phyloP scores from a whole-genome alignment of 2,888 invertebrate species.

The Seira sanloemensis region DNA sequence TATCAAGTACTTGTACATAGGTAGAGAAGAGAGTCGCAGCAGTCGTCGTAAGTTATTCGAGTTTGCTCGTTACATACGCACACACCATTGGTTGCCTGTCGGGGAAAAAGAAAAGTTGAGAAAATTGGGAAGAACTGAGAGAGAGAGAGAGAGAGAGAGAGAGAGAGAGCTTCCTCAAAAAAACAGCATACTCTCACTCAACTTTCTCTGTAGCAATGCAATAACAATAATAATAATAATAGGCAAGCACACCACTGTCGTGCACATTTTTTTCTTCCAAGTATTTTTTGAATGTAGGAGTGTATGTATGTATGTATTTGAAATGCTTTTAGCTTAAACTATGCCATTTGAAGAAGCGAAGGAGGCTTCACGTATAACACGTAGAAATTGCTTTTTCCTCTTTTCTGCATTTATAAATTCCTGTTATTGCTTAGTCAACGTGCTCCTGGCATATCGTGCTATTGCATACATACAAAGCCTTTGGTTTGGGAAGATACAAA shows the following conservation, averaged over 20 bases:
- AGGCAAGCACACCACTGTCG: slow-evolving; percentile 27
- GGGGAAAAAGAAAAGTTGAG: slow-evolving; percentile 41
- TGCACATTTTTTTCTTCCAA: slow-evolving; percentile 40
- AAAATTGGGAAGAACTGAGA: slow-evolving; percentile 46
- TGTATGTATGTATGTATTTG: not conserved
- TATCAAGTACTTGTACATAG: not conserved
- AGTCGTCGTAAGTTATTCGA: slow-evolving; percentile 60
- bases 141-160: no score
- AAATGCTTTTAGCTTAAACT: slow-evolving; percentile 4
- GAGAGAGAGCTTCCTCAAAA: slow-evolving; percentile 59
- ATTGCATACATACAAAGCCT: not conserved
- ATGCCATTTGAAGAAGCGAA: not conserved
- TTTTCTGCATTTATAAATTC: slow-evolving; percentile 22
- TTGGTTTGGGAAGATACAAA: not conserved
- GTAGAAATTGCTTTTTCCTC: slow-evolving; percentile 22
- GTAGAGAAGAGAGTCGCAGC: slow-evolving; percentile 46
- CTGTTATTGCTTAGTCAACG: slow-evolving; percentile 4
- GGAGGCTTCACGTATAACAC: slow-evolving; percentile 1
- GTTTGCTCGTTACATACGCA: slow-evolving; percentile 66
- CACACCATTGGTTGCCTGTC: slow-evolving; percentile 60
- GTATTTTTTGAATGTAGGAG: not conserved
- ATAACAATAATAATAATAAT: slow-evolving; percentile 45
- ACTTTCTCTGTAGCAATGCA: slow-evolving; percentile 7
- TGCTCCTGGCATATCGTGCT: no score
- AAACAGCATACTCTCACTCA: slow-evolving; percentile 34